phyloP scores from a whole-genome alignment of 2,113 vertebrate species.

The Phocoena phocoena region DNA sequence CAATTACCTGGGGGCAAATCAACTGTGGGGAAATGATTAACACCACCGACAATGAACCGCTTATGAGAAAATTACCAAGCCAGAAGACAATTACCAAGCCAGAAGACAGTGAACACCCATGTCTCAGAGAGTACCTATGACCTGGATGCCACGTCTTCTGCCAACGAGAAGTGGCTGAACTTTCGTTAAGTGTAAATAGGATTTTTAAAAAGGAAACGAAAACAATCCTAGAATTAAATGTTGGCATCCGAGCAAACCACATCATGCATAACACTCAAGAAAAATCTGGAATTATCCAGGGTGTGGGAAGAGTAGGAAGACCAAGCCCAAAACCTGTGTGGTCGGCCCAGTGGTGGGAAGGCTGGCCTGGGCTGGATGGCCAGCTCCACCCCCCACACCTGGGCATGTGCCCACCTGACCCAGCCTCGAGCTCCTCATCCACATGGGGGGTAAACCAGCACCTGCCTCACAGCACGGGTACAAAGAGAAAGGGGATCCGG shows the following conservation, averaged over 20 bases:
- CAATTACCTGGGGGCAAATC: background rate
- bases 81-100: background rate
- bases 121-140: fast-evolving
- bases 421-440: background rate
- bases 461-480: background rate
- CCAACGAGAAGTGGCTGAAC: background rate
- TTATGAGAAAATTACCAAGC: background rate
- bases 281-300: background rate
- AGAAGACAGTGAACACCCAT: background rate
- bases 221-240: background rate
- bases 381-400: background rate
- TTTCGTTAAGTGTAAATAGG: background rate
- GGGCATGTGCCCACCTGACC: background rate
- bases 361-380: background rate
- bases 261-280: background rate
- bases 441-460: too few species aligned
- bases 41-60: fast-evolving
- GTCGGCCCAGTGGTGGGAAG: background rate
- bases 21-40: background rate
- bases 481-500: fast-evolving
- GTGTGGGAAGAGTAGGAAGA: background rate
- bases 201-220: background rate
- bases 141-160: background rate
- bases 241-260: background rate
- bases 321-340: background rate